Percentiles rank a stretch among this genome's conserved stretches.
phyloP scores from a whole-genome alignment of 2,797 vertebrate species.

The Podarcis lilfordi region DNA sequence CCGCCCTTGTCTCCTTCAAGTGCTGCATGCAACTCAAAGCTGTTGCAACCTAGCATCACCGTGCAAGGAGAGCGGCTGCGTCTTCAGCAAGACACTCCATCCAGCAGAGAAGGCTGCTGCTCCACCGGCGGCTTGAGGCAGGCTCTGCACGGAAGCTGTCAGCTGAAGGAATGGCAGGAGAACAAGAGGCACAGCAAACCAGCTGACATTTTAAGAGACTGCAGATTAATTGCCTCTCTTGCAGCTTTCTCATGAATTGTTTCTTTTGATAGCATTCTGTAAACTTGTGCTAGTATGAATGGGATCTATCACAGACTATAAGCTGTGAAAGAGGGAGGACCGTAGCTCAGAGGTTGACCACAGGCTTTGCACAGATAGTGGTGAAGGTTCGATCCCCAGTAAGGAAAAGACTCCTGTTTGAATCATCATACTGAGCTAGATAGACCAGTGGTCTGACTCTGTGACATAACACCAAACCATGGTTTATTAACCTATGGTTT shows the following conservation, averaged over 20 bases:
- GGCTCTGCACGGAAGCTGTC: background rate
- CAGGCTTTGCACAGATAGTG: background rate
- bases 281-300: background rate
- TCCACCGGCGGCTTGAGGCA: background rate
- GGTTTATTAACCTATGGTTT: too few relatives aligned
- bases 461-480: too few relatives aligned
- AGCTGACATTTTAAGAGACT: background rate
- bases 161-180: background rate
- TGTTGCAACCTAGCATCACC: background rate
- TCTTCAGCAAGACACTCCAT: background rate
- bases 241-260: background rate
- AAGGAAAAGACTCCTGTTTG: background rate
- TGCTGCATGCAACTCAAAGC: background rate
- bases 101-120: background rate
- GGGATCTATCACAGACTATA: background rate
- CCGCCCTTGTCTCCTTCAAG: background rate
- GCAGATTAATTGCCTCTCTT: background rate
- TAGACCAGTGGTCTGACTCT: background rate
- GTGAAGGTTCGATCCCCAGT: background rate
- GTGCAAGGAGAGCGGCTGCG: background rate
- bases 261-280: background rate
- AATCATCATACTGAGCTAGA: background rate
- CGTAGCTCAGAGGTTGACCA: background rate
- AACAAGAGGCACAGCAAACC: background rate
- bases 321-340: background rate